Conservation (phyloP, 2,888 invertebrate genomes). For the Steinernema hermaphroditum region DNA sequence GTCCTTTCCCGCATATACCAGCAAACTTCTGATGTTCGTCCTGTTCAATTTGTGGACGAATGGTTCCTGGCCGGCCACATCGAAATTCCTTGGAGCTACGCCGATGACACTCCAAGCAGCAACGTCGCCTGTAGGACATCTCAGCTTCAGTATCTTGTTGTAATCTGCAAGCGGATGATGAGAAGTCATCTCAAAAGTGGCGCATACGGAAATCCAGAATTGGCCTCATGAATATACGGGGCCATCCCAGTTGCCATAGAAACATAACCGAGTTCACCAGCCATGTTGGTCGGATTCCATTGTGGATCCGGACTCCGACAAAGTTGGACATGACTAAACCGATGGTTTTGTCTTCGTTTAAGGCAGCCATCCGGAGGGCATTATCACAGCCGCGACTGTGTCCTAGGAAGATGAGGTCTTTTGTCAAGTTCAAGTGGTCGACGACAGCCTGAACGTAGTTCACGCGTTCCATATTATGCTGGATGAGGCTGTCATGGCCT, state of each 20-base stretch:
- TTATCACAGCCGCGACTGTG: conserved; percentile 50
- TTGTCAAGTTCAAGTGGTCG: conserved; percentile 38
- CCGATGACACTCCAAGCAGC: background rate
- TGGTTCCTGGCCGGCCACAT: background rate
- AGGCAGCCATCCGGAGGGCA: conserved; percentile 41
- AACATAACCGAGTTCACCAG: background rate
- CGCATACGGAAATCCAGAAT: background rate
- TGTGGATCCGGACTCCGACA: conserved; percentile 44
- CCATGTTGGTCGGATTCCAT: conserved; percentile 44
- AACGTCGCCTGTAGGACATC: background rate
- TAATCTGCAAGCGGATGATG: background rate
- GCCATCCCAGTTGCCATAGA: background rate
- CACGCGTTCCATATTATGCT: conserved; percentile 42
- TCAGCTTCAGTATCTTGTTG: background rate
- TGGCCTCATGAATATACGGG: background rate
- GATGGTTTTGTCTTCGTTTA: conserved; percentile 33
- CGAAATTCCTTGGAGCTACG: background rate
- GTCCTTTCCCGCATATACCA: background rate
- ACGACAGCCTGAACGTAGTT: conserved; percentile 45
- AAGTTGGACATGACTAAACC: conserved; percentile 48
- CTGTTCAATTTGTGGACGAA: background rate
- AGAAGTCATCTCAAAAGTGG: background rate
- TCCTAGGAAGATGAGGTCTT: conserved; percentile 41
- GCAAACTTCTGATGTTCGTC: background rate
- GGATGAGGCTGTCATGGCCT: too few species aligned